Evolutionary conservation across 2,113 vertebrate species (phyloP).

Genomic region (Campylomormyrus tamandua): DNA sequence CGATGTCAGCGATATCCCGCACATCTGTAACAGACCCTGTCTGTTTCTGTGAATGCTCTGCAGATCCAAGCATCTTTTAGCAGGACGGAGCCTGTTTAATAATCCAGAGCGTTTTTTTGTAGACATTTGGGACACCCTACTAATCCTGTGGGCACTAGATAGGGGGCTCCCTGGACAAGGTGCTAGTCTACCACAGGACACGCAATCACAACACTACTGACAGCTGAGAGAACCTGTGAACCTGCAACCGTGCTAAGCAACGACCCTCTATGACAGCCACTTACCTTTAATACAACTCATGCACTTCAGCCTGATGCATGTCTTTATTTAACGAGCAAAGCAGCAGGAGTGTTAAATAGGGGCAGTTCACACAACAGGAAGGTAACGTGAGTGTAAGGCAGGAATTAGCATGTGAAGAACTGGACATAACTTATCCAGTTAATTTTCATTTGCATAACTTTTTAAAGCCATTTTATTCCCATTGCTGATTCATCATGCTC

Average conservation of each 20-base stretch:
- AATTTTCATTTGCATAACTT: slow-evolving; percentile 42
- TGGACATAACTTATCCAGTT: slow-evolving; percentile 45
- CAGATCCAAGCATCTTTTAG: neutral
- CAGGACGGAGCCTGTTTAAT: neutral
- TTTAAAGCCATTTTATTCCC: slow-evolving; percentile 28
- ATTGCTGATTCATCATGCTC: neutral
- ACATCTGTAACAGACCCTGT: neutral
- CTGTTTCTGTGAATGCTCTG: neutral
- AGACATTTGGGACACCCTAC: neutral
- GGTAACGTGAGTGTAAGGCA: slow-evolving; percentile 50
- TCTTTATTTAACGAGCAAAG: slow-evolving; percentile 68
- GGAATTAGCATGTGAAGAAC: slow-evolving; percentile 33
- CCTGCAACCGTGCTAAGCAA: neutral
- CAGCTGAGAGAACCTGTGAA: neutral
- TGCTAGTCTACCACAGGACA: neutral
- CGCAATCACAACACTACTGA: neutral
- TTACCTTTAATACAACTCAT: slow-evolving; percentile 29
- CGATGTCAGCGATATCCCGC: neutral
- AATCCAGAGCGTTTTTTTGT: neutral
- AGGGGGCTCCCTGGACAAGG: neutral
- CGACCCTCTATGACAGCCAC: too few species aligned
- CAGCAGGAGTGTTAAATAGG: slow-evolving; percentile 68
- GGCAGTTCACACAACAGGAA: slow-evolving; percentile 59
- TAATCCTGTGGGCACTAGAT: neutral
- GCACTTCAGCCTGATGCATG: slow-evolving; percentile 70